phyloP scores from a whole-genome alignment of 2,113 vertebrate genomes.

The Nymphicus hollandicus region DNA sequence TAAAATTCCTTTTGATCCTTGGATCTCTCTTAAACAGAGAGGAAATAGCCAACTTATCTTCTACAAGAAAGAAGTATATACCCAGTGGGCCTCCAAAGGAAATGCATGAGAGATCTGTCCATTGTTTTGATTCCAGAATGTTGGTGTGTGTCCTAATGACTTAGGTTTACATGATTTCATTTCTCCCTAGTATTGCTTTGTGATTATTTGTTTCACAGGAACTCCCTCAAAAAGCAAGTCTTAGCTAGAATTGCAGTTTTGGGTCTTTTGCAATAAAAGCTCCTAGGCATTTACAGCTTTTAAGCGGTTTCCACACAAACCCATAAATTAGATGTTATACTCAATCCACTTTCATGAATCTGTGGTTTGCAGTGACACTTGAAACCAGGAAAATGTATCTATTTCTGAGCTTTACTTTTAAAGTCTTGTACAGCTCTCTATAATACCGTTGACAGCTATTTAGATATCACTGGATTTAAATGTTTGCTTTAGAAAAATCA shows the following conservation, averaged over 20 bases:
- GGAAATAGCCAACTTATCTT: not conserved
- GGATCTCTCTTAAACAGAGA: not conserved
- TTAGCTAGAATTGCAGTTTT: conserved; percentile 52
- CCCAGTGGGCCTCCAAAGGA: not conserved
- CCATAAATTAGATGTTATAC: conserved; percentile 45
- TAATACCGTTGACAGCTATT: conserved; percentile 37
- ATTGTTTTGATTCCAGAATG: not conserved
- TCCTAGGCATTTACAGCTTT: conserved; percentile 56
- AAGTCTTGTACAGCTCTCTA: conserved; percentile 11
- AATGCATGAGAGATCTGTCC: not conserved
- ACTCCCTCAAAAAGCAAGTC: conserved; percentile 12
- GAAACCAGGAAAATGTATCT: conserved; percentile 49
- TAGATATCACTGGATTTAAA: conserved; percentile 56
- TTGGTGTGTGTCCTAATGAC: not conserved
- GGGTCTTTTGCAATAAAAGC: conserved; percentile 53
- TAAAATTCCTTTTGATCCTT: not conserved
- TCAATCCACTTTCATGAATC: conserved; percentile 21
- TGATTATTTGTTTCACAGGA: not conserved
- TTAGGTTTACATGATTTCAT: not conserved
- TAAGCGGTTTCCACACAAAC: conserved; percentile 26
- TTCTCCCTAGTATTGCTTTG: not conserved
- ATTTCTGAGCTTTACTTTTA: conserved; percentile 39
- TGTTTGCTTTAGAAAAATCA: conserved; percentile 61
- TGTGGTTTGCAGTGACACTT: conserved; percentile 48
- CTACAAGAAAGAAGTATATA: not conserved